These are phyloP conservation scores for Ranitomeya variabilis DNA, from an alignment of 2,113 vertebrate species.

Conservation along the genomic window DNA sequence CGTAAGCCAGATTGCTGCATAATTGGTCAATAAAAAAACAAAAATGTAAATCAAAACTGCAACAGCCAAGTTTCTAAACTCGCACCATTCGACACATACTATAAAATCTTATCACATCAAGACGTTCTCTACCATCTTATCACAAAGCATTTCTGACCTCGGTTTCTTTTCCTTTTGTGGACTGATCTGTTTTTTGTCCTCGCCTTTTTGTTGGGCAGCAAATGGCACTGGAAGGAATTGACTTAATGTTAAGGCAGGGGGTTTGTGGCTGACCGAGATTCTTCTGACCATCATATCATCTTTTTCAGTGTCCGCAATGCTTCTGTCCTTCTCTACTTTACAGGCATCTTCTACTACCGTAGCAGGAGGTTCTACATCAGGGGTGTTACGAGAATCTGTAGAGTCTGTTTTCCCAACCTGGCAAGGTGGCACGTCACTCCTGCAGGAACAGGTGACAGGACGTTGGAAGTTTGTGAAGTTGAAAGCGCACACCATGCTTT, in stretches of 20 bases:
- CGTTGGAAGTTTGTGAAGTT: neutral
- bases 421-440: neutral
- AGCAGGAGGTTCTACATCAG: constrained; percentile 63
- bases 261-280: constrained; percentile 68
- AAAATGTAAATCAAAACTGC: neutral
- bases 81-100: neutral
- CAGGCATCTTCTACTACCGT: constrained; percentile 63
- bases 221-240: constrained; percentile 76
- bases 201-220: constrained; percentile 66
- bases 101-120: neutral
- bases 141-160: constrained; percentile 65
- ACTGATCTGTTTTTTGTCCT: constrained; percentile 62
- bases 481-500: constrained; percentile 28
- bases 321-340: constrained; percentile 59
- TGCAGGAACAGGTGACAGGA: constrained; percentile 24
- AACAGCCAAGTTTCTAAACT: neutral
- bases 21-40: neutral
- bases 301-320: constrained; percentile 65
- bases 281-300: constrained; percentile 70
- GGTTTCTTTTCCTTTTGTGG: constrained; percentile 63
- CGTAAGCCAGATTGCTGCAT: neutral
- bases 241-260: constrained; percentile 61
- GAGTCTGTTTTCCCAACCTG: constrained; percentile 57
- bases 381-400: constrained; percentile 65
- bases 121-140: neutral